Percentiles rank a stretch among this genome's conserved stretches.
Conservation (phyloP, 1,140 invertebrate species). For the Plectus sambesii region DNA sequence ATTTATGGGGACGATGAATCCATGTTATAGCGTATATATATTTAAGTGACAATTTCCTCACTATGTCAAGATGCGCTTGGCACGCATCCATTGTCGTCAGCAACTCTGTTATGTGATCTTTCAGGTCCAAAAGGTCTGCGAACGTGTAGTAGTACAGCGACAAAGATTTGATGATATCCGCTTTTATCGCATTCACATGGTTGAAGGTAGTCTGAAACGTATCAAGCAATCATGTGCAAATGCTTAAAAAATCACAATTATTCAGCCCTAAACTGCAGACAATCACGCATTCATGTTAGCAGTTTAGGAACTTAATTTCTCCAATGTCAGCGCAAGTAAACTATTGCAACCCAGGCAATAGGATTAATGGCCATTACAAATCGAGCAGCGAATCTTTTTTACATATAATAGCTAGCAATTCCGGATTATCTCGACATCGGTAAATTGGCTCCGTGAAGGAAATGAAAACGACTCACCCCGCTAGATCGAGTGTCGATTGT, state of each 20-base stretch:
- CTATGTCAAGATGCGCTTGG: conserved; percentile 82
- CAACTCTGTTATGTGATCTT: conserved; percentile 91
- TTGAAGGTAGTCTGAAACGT: conserved; percentile 54
- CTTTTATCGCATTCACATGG: conserved; percentile 67
- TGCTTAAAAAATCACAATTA: too few species aligned
- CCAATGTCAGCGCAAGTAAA: too few species aligned
- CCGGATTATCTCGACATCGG: too few species aligned
- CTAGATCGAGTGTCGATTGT: conserved; percentile 77
- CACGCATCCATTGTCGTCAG: conserved; percentile 95
- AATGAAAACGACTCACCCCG: conserved; percentile 43
- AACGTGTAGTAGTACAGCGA: conserved; percentile 98
- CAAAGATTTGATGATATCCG: conserved; percentile 88
- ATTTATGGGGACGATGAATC: not conserved
- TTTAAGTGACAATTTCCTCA: conserved; percentile 40
- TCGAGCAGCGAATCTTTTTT: too few species aligned
- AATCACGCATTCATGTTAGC: too few species aligned
- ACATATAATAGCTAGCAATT: too few species aligned
- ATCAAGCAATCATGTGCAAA: too few species aligned
- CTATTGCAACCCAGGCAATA: too few species aligned
- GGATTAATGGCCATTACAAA: too few species aligned
- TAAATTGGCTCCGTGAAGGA: too few species aligned
- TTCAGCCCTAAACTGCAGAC: too few species aligned
- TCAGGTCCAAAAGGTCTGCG: conserved; percentile 95
- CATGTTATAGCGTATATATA: not conserved
- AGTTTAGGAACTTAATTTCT: too few species aligned